A percentile compares a stretch with the other conserved stretches of the same genome.
Conservation (phyloP, 92 coral and sea anemone genomes). For the Galaxea fascicularis region DNA sequence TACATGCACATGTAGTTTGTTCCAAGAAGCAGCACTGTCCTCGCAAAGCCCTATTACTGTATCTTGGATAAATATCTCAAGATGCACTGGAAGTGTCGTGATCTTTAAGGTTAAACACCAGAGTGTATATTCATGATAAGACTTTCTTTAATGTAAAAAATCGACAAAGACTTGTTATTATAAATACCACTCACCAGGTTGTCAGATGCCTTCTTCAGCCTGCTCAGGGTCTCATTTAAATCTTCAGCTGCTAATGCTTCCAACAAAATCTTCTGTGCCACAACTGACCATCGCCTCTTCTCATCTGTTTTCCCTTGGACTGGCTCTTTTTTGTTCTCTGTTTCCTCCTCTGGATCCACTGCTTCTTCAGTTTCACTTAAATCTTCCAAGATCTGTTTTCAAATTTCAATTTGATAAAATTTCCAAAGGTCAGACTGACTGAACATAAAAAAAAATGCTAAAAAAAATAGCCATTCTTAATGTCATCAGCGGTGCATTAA, state of each 20-base stretch:
- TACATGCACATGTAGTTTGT: too few relatives aligned
- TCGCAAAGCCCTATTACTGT: too few relatives aligned
- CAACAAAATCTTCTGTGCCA: constrained; percentile 81
- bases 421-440: background rate
- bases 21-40: too few relatives aligned
- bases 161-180: background rate
- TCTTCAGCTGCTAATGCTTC: constrained; percentile 77
- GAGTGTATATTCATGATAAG: too few relatives aligned
- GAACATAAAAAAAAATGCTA: background rate
- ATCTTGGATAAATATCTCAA: too few relatives aligned
- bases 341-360: constrained; percentile 10
- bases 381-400: constrained; percentile 18
- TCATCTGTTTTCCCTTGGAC: constrained; percentile 21
- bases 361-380: background rate
- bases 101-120: too few relatives aligned
- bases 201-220: constrained; percentile 85
- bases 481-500: too few relatives aligned
- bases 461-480: too few relatives aligned
- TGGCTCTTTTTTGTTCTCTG: constrained; percentile 14
- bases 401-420: background rate
- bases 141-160: background rate
- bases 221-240: constrained; percentile 71
- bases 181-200: constrained; percentile 67
- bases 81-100: too few relatives aligned
- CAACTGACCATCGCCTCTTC: constrained; percentile 73